These are phyloP conservation scores for Sminthurinus aureus DNA, from an alignment of 2,888 invertebrate genomes.

Conservation along the genomic window DNA sequence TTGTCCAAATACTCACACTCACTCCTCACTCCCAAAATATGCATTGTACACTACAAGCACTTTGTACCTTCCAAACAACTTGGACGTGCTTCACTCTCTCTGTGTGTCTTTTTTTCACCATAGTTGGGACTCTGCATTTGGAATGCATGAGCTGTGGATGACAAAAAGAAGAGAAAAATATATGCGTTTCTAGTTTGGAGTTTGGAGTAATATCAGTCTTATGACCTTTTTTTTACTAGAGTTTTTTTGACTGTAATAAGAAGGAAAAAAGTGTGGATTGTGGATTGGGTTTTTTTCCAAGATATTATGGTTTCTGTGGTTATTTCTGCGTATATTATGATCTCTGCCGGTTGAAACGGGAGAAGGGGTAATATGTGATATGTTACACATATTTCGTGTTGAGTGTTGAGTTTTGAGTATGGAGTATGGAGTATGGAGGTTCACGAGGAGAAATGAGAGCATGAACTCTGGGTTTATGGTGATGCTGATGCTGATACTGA, in stretches of 20 bases:
- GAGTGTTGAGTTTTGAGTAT: no score
- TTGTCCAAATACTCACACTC: background rate
- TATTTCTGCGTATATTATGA: background rate
- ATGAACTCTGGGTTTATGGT: constrained; percentile 20
- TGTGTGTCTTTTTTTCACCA: no score
- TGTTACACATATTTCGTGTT: background rate
- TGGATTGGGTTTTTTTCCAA: background rate
- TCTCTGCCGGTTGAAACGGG: background rate
- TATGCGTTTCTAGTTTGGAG: background rate
- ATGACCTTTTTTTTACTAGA: background rate
- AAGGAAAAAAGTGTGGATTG: background rate
- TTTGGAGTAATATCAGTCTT: background rate
- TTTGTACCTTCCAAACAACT: no score
- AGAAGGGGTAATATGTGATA: background rate
- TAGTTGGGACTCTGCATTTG: no score
- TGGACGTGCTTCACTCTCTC: no score
- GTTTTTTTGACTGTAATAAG: background rate
- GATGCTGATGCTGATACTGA: background rate
- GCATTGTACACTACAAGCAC: background rate
- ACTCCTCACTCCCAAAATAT: constrained; percentile 4
- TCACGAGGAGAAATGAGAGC: background rate
- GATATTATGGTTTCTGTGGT: background rate
- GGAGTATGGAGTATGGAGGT: background rate
- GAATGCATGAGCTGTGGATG: no score
- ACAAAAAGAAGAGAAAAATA: background rate